phyloP scores from a whole-genome alignment of 2,113 vertebrate genomes.

The Picathartes gymnocephalus region DNA sequence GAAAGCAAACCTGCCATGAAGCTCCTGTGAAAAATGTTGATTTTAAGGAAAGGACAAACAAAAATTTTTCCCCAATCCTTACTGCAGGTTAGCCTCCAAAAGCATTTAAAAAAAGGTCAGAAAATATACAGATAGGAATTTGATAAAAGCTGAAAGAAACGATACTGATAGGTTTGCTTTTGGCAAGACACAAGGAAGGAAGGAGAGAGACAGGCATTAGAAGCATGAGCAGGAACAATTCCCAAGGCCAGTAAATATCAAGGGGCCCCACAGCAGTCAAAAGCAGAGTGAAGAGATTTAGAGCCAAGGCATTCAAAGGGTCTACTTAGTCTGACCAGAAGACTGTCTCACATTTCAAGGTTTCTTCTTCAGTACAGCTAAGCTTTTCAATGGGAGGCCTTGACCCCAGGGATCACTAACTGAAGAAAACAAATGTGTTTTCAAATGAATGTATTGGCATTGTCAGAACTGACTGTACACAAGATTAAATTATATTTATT shows the following conservation, averaged over 20 bases:
- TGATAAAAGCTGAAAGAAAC: neutral
- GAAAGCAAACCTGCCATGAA: neutral
- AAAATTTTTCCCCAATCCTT: neutral
- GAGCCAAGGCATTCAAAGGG: conserved; percentile 56
- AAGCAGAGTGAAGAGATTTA: conserved; percentile 51
- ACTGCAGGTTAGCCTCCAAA: neutral
- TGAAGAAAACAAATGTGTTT: conserved; percentile 57
- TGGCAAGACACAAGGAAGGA: neutral
- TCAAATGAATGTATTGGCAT: conserved; percentile 50
- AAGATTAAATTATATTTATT: conserved; percentile 57
- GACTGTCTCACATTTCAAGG: conserved; percentile 62
- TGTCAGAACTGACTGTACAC: conserved; percentile 45
- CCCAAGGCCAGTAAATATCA: conserved; percentile 41
- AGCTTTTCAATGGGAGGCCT: conserved; percentile 57
- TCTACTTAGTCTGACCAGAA: conserved; percentile 50
- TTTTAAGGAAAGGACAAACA: neutral
- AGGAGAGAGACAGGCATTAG: neutral
- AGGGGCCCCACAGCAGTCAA: conserved; percentile 39
- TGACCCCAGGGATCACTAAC: conserved; percentile 46
- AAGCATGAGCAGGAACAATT: conserved; percentile 25
- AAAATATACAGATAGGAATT: neutral
- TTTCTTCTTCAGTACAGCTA: conserved; percentile 57
- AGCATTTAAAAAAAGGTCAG: neutral
- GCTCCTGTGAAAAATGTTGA: neutral
- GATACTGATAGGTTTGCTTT: neutral